Percentiles rank a stretch among this genome's conserved stretches.
Conservation (phyloP, 2,113 vertebrate genomes). For the Sinocyclocheilus anophthalmus region DNA sequence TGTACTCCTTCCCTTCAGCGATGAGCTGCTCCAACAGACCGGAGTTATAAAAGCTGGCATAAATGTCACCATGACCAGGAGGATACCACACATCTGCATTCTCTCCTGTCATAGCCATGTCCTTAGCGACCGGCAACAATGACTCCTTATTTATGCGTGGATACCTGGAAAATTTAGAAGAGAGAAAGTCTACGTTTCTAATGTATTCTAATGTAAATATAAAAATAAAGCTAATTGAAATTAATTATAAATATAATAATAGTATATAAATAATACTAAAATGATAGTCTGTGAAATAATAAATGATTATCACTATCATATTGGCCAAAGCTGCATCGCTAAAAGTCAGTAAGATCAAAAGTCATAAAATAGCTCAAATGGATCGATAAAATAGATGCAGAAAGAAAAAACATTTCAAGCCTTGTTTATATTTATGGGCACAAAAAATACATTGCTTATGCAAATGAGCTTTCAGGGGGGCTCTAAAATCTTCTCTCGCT, state of each 20-base stretch:
- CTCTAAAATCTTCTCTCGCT: slow-evolving; percentile 3
- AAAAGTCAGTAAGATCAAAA: not conserved
- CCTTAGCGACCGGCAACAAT: slow-evolving; percentile 85
- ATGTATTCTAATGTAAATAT: too few relatives aligned
- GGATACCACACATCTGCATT: slow-evolving; percentile 88
- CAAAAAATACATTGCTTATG: not conserved
- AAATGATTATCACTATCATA: not conserved
- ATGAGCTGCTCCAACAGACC: slow-evolving; percentile 85
- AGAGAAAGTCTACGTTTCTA: not conserved
- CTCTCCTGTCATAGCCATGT: slow-evolving; percentile 82
- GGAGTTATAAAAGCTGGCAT: slow-evolving; percentile 87
- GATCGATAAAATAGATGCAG: not conserved
- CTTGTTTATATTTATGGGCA: not conserved
- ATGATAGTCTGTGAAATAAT: not conserved
- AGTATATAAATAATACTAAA: not conserved
- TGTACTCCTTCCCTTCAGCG: slow-evolving; percentile 86
- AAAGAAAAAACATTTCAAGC: not conserved
- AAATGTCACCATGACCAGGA: slow-evolving; percentile 89
- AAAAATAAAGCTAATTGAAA: not conserved
- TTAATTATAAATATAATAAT: not conserved
- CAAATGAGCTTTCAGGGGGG: not conserved
- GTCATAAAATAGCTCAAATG: not conserved
- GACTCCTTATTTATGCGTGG: slow-evolving; percentile 91
- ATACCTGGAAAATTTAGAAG: slow-evolving; percentile 74
- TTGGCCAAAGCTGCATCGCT: not conserved